Evolutionary conservation across 2,797 vertebrate genomes (phyloP).

Genomic region (Ctenosaura bakeri): DNA sequence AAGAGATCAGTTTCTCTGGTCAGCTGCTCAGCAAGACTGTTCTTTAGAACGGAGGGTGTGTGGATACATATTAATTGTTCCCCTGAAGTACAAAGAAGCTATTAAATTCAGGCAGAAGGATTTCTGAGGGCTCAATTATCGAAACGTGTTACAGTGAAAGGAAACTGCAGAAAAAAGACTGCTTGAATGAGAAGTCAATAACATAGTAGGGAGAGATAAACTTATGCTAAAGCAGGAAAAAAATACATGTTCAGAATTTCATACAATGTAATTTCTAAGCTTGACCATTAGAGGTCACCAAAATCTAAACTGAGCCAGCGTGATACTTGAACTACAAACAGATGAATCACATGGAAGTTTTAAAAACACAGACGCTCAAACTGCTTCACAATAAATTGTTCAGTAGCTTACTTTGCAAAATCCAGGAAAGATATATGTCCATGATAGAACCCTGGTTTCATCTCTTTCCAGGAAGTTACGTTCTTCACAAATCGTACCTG

Average conservation of each 20-base stretch:
- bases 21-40: not conserved
- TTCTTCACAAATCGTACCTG: conserved; percentile 97
- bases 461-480: conserved; percentile 94
- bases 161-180: not conserved
- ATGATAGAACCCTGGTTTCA: conserved; percentile 98
- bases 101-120: not conserved
- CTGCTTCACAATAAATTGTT: conserved; percentile 12
- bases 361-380: not conserved
- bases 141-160: not conserved
- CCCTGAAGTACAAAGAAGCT: not conserved
- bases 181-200: not conserved
- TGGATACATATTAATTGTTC: not conserved
- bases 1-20: not conserved
- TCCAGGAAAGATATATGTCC: conserved; percentile 96
- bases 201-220: not conserved
- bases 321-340: conserved; percentile 38
- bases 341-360: not conserved
- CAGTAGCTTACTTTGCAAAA: conserved; percentile 90
- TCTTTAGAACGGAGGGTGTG: not conserved
- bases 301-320: conserved; percentile 43
- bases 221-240: not conserved
- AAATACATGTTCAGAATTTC: not conserved
- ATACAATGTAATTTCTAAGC: conserved; percentile 33
- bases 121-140: not conserved
- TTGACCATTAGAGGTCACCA: conserved; percentile 77